A percentile compares a stretch with the other conserved stretches of the same genome.
Conservation (phyloP, 2,113 vertebrate genomes). For the Cynopterus brachyotis region DNA sequence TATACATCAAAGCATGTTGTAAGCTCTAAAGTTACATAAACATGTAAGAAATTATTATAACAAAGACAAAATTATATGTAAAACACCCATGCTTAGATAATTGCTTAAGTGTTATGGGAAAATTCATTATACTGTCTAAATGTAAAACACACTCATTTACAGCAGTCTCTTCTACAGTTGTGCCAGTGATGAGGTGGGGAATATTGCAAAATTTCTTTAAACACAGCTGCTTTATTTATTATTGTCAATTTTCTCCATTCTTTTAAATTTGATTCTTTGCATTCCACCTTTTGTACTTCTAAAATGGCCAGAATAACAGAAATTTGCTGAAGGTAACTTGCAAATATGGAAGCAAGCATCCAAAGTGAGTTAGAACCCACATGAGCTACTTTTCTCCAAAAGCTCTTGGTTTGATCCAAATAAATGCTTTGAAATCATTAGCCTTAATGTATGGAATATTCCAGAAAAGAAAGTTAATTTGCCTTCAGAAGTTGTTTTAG, state of each 20-base stretch:
- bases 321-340: constrained; percentile 3
- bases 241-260: constrained; percentile 52
- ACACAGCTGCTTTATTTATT: constrained; percentile 51
- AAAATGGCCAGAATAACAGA: constrained; percentile 48
- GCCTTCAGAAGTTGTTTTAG: neutral
- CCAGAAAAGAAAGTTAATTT: constrained; percentile 2
- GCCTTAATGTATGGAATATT: constrained; percentile 13
- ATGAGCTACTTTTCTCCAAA: neutral
- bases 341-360: neutral
- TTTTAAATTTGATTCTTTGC: constrained; percentile 47
- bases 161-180: constrained; percentile 37
- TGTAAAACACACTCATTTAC: constrained; percentile 52
- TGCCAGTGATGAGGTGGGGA: constrained; percentile 8
- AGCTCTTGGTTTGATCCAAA: neutral
- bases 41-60: constrained; percentile 48
- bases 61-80: constrained; percentile 37
- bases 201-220: constrained; percentile 60
- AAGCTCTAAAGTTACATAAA: constrained; percentile 44
- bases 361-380: neutral
- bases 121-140: constrained; percentile 56
- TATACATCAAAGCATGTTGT: neutral
- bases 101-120: constrained; percentile 58
- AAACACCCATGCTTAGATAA: constrained; percentile 46
- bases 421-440: constrained; percentile 26
- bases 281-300: constrained; percentile 1